phyloP scores from a whole-genome alignment of 2,888 invertebrate species.

The Gastrophysa polygoni region DNA sequence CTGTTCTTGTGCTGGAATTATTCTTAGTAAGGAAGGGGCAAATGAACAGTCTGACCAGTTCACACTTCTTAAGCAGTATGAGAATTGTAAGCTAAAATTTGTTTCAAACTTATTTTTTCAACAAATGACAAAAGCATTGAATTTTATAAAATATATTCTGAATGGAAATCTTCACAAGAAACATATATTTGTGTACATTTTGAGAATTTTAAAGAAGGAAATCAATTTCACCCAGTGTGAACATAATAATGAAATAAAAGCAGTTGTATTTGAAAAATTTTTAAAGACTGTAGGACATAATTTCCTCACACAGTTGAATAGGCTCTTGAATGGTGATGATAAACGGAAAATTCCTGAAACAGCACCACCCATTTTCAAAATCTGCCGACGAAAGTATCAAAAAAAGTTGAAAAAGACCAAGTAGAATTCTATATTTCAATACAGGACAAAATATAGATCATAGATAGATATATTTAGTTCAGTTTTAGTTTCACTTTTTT shows the following conservation, averaged over 20 bases:
- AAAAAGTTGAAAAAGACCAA: too few species aligned
- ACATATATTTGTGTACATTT: neutral
- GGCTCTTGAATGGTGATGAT: neutral
- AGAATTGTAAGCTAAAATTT: neutral
- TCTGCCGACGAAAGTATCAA: too few species aligned
- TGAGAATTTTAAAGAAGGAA: neutral
- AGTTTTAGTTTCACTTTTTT: too few species aligned
- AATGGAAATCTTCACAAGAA: neutral
- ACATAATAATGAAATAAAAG: neutral
- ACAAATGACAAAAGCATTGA: neutral
- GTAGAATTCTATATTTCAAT: too few species aligned
- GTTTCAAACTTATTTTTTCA: neutral
- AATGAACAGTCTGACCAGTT: neutral
- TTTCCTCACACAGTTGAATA: neutral
- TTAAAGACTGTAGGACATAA: neutral
- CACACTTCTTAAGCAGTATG: neutral
- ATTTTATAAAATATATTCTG: neutral
- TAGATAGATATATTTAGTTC: too few species aligned
- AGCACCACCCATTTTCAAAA: neutral
- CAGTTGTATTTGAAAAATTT: neutral
- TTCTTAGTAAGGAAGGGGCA: too few species aligned
- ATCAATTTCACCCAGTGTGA: neutral
- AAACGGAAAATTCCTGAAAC: neutral
- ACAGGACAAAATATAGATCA: too few species aligned
- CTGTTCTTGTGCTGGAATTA: conserved; percentile 1